These are phyloP conservation scores for Steromphala cineraria DNA, from an alignment of 2,888 invertebrate genomes.

Conservation along the genomic window DNA sequence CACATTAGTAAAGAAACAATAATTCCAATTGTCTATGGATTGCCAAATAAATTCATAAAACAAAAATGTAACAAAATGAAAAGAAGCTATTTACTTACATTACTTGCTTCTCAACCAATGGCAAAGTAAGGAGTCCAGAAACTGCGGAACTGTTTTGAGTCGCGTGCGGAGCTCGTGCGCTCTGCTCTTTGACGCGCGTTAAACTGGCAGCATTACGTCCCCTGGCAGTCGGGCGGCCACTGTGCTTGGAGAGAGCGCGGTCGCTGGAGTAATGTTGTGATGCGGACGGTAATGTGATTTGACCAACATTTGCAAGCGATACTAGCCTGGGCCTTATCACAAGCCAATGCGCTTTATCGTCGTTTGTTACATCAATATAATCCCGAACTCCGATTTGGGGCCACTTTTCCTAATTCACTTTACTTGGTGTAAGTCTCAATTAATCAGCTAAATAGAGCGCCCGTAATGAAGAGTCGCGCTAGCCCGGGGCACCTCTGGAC, in stretches of 20 bases:
- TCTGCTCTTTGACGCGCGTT: background rate
- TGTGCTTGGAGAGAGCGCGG: background rate
- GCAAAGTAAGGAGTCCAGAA: background rate
- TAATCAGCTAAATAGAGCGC: constrained; percentile 33
- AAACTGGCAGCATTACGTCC: background rate
- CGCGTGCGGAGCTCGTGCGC: background rate
- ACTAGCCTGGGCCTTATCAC: constrained; percentile 34
- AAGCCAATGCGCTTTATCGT: constrained; percentile 24
- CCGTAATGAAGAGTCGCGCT: background rate
- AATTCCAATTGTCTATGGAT: too few relatives aligned
- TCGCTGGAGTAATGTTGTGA: background rate
- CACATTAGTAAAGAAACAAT: too few relatives aligned
- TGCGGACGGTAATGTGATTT: constrained; percentile 44
- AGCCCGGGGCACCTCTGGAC: background rate
- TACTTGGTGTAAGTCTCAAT: constrained; percentile 35
- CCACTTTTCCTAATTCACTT: constrained; percentile 35
- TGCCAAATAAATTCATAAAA: too few relatives aligned
- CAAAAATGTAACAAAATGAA: too few relatives aligned
- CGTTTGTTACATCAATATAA: constrained; percentile 19
- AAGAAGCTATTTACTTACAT: too few relatives aligned
- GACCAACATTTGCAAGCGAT: constrained; percentile 43
- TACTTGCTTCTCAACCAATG: background rate
- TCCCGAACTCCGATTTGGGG: constrained; percentile 23
- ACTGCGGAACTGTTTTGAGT: background rate
- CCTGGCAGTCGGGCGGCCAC: background rate